These are phyloP conservation scores for Formicarius rufipectus DNA, from an alignment of 2,113 vertebrate genomes.

Conservation along the genomic window DNA sequence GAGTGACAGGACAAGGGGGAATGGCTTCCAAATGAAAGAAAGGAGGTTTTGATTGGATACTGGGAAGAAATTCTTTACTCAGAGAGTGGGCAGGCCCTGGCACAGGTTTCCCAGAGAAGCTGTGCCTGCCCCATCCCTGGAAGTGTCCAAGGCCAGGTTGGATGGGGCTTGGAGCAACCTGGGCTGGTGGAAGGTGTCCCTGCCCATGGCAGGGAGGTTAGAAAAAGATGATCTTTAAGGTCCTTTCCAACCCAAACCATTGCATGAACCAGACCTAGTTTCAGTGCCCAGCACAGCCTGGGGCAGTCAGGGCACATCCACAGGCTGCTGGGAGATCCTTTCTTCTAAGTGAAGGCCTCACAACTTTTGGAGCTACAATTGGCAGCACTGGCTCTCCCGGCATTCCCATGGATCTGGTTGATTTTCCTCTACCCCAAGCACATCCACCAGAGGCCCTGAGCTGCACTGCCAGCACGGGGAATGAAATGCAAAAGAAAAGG, in stretches of 20 bases:
- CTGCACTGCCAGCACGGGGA: fast-evolving
- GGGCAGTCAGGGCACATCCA: not conserved
- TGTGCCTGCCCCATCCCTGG: not conserved
- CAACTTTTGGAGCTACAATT: not conserved
- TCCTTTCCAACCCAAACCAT: not conserved
- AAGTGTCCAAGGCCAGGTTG: fast-evolving
- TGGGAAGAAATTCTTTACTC: fast-evolving
- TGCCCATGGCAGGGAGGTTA: not conserved
- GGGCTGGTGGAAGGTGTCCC: not conserved
- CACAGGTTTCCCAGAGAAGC: not conserved
- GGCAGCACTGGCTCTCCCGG: not conserved
- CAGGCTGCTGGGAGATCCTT: not conserved
- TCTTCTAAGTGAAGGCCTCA: not conserved
- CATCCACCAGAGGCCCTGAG: not conserved
- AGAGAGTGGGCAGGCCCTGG: fast-evolving
- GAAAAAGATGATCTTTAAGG: fast-evolving
- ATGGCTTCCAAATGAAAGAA: not conserved
- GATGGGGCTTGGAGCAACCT: fast-evolving
- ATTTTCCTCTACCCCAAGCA: not conserved
- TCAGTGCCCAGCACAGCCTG: not conserved
- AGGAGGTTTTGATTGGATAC: not conserved
- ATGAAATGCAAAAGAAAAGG: not conserved
- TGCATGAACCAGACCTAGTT: not conserved
- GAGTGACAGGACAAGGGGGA: not conserved
- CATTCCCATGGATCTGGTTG: not conserved